Evolutionary conservation across 2,888 invertebrate species (phyloP).

Genomic region (Lepidonotus clava): DNA sequence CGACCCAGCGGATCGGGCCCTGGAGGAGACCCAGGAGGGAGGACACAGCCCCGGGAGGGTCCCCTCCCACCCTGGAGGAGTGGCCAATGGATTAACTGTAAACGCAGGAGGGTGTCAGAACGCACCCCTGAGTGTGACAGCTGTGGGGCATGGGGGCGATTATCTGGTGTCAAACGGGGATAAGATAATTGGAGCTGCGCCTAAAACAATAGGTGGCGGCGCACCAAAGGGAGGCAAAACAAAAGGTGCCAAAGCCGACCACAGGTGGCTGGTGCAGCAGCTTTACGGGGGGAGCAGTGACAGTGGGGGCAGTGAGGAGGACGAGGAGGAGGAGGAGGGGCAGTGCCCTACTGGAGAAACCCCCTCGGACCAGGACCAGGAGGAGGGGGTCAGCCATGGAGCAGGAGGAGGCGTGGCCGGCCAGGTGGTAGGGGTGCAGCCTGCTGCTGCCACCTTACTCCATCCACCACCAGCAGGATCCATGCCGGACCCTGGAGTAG

Average conservation of each 20-base stretch:
- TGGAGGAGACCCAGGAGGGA: neutral
- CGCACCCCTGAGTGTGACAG: no score
- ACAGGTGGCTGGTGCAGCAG: conserved; percentile 34
- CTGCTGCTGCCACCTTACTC: neutral
- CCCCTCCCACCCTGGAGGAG: neutral
- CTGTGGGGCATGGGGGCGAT: no score
- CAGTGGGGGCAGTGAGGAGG: no score
- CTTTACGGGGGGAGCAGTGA: conserved; percentile 5
- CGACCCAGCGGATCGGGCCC: no score
- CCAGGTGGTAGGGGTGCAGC: no score
- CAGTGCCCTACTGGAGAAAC: neutral
- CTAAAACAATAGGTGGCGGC: no score
- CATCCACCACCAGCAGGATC: neutral
- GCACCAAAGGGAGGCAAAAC: neutral
- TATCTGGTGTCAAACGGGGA: no score
- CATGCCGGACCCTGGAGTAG: neutral
- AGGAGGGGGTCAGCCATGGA: neutral
- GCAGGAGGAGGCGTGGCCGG: no score
- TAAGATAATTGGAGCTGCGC: no score
- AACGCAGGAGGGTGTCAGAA: no score
- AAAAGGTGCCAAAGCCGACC: neutral
- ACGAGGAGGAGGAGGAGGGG: conserved; percentile 6
- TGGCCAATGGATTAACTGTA: no score
- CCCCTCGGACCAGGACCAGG: neutral
- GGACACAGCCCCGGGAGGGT: neutral